Percentiles rank a stretch among this genome's conserved stretches.
phyloP scores from a whole-genome alignment of 2,888 invertebrate species.

The Lordiphosa andalusiaca region DNA sequence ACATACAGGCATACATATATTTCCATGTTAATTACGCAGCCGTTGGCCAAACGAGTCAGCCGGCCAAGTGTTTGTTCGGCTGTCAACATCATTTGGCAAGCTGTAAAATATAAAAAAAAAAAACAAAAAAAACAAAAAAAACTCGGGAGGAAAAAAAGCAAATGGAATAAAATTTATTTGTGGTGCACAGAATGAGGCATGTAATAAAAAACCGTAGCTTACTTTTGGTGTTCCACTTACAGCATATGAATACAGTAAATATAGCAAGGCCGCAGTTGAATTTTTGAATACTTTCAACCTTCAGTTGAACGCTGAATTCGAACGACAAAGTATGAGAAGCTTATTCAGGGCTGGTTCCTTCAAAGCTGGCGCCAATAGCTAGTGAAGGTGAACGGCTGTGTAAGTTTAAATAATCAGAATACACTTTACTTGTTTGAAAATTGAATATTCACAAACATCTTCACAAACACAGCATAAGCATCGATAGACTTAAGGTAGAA shows the following conservation, averaged over 20 bases:
- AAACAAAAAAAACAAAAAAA: constrained; percentile 19
- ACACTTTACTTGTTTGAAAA: too few relatives aligned
- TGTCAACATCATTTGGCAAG: constrained; percentile 67
- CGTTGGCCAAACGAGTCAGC: constrained; percentile 24
- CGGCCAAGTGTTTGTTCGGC: constrained; percentile 47
- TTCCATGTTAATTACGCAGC: constrained; percentile 60
- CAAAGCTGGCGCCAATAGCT: too few relatives aligned
- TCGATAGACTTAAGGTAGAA: too few relatives aligned
- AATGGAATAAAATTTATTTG: constrained; percentile 67
- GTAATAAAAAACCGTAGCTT: constrained; percentile 51
- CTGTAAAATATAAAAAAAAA: constrained; percentile 35
- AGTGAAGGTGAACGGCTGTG: too few relatives aligned
- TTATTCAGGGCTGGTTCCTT: too few relatives aligned
- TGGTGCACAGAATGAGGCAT: constrained; percentile 23
- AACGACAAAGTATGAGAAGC: too few relatives aligned
- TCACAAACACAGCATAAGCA: too few relatives aligned
- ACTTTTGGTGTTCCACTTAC: constrained; percentile 41
- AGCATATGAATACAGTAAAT: constrained; percentile 43
- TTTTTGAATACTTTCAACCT: too few relatives aligned
- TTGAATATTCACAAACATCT: too few relatives aligned
- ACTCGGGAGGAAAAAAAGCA: constrained; percentile 51
- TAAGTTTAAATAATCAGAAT: too few relatives aligned
- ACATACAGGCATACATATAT: constrained; percentile 11
- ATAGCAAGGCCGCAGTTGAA: constrained; percentile 33
- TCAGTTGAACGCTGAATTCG: too few relatives aligned